Percentiles rank a stretch among this genome's conserved stretches.
Evolutionary conservation across 2,888 invertebrate species (phyloP).

Genomic region (Trichogramma dendrolimi): DNA sequence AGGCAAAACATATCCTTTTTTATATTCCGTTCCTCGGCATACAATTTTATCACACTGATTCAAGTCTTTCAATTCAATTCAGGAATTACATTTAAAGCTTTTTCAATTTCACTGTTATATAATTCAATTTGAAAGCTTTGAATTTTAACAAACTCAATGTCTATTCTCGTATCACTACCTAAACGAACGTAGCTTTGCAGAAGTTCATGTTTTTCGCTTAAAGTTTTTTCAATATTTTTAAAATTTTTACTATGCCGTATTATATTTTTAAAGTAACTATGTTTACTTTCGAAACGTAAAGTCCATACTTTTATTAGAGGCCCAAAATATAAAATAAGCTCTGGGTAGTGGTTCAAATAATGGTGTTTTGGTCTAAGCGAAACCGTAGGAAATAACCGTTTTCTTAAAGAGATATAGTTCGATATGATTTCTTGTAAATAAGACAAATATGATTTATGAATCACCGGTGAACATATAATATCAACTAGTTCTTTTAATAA

Average conservation of each 20-base stretch:
- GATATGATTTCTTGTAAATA: constrained; percentile 25
- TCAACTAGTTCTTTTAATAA: constrained; percentile 31
- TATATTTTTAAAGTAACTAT: constrained; percentile 33
- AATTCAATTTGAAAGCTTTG: constrained; percentile 10
- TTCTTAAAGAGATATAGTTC: constrained; percentile 26
- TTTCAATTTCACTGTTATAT: constrained; percentile 12
- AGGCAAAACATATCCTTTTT: constrained; percentile 20
- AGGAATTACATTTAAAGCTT: constrained; percentile 4
- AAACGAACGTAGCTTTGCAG: constrained; percentile 23
- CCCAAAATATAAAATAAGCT: constrained; percentile 28
- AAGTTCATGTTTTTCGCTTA: constrained; percentile 24
- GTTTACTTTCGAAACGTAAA: constrained; percentile 36
- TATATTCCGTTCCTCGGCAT: constrained; percentile 23
- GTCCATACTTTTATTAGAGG: constrained; percentile 31
- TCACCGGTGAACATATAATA: constrained; percentile 30
- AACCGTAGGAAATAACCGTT: constrained; percentile 23
- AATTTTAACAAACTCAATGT: constrained; percentile 11
- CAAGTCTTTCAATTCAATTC: not conserved
- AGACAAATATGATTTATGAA: constrained; percentile 27
- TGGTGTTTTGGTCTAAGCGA: constrained; percentile 31
- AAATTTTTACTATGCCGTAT: constrained; percentile 24
- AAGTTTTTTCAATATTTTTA: constrained; percentile 21
- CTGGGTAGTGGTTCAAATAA: constrained; percentile 28
- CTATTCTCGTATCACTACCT: constrained; percentile 10
- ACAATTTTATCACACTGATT: constrained; percentile 18